phyloP scores from a whole-genome alignment of 2,113 vertebrate genomes.

The Clupea harengus region DNA sequence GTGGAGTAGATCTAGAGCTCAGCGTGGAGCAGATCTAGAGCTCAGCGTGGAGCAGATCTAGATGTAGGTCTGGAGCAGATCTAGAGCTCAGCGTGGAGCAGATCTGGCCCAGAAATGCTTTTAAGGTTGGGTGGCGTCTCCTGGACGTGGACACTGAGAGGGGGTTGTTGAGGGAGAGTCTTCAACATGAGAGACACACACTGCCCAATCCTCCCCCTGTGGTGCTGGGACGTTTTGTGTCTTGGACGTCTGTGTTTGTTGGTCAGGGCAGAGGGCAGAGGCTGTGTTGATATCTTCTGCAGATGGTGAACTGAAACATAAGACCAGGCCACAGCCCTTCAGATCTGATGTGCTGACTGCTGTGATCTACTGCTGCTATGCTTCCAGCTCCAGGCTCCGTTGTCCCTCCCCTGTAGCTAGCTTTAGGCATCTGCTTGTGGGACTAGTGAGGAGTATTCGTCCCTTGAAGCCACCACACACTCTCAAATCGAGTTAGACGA shows the following conservation, averaged over 20 bases:
- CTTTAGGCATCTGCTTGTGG: conserved; percentile 1
- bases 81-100: not conserved
- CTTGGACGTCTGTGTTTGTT: conserved; percentile 25
- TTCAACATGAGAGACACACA: not conserved
- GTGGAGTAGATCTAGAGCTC: too few relatives aligned
- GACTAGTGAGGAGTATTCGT: not conserved
- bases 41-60: too few relatives aligned
- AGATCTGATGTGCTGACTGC: conserved; percentile 34
- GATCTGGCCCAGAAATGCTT: not conserved
- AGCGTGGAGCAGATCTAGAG: too few relatives aligned
- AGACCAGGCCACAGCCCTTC: conserved; percentile 30
- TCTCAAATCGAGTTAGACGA: not conserved
- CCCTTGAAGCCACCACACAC: not conserved
- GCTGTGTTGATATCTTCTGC: conserved; percentile 27
- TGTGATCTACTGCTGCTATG: conserved; percentile 33
- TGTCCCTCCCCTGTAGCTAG: not conserved
- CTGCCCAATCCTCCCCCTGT: conserved; percentile 8
- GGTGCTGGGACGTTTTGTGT: not conserved
- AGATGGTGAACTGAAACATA: conserved; percentile 41
- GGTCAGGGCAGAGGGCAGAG: conserved; percentile 24
- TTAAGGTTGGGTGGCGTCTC: not conserved
- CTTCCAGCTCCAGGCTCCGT: not conserved
- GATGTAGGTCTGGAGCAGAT: not conserved
- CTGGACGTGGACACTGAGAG: not conserved
- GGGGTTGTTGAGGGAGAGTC: not conserved